Evolutionary conservation across 35 echinoderm and acorn worm genomes (phyloP).

Genomic region (Diadema setosum): DNA sequence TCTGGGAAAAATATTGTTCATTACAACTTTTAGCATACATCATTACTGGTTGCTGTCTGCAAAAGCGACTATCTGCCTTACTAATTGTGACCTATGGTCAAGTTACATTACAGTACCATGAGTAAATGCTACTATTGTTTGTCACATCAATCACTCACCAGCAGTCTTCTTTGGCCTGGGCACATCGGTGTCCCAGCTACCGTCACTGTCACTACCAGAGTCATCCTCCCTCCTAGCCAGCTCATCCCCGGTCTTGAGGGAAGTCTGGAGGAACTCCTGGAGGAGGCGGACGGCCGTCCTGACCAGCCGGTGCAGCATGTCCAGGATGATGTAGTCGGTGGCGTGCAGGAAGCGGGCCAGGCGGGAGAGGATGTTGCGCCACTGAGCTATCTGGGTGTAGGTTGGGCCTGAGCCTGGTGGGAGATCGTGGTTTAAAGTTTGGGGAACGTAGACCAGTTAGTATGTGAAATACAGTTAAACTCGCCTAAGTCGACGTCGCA

Average conservation of each 20-base stretch:
- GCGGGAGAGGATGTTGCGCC: conserved; percentile 80
- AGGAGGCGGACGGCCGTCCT: conserved; percentile 80
- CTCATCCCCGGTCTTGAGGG: conserved; percentile 50
- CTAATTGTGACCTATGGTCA: no score
- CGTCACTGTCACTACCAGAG: conserved; percentile 33
- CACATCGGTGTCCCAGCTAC: conserved; percentile 7
- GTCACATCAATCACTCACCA: conserved; percentile 16
- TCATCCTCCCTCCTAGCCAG: conserved; percentile 19
- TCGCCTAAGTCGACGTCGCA: no score
- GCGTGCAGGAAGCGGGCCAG: conserved; percentile 79
- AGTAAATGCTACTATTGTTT: no score
- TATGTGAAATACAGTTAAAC: no score
- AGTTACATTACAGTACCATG: no score
- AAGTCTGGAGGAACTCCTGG: conserved; percentile 55
- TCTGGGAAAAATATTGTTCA: no score
- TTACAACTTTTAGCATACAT: no score
- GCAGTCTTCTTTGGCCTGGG: conserved; percentile 12
- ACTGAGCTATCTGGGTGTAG: conserved; percentile 97
- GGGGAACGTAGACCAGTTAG: no score
- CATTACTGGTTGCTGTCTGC: no score
- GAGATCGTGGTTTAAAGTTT: no score
- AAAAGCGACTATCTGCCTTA: no score
- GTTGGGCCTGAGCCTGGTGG: conserved; percentile 77
- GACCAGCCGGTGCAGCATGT: conserved; percentile 84
- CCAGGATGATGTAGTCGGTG: conserved; percentile 94